A percentile compares a stretch with the other conserved stretches of the same genome.
Conservation (phyloP, 2,888 invertebrate species). For the Ecdyonurus torrentis region DNA sequence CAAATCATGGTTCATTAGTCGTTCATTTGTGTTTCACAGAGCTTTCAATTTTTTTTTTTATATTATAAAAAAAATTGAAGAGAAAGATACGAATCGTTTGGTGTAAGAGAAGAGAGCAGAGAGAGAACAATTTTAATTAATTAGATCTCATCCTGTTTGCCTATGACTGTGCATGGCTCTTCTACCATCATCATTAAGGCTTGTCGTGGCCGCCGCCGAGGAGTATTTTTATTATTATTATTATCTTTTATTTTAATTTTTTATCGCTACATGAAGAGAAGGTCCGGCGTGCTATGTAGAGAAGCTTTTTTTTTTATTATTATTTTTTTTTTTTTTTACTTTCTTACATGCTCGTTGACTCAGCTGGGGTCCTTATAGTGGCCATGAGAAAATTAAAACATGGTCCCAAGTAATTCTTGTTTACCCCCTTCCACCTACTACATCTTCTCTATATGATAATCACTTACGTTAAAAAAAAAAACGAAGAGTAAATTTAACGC, state of each 20-base stretch:
- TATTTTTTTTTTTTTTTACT: too few relatives aligned
- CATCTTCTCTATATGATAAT: too few relatives aligned
- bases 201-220: neutral
- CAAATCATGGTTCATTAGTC: slow-evolving; percentile 2
- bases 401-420: too few relatives aligned
- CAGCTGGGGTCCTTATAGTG: neutral
- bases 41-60: neutral
- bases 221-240: neutral
- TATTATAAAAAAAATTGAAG: neutral
- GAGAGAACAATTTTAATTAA: neutral
- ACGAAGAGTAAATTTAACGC: too few relatives aligned
- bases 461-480: too few relatives aligned
- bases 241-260: neutral
- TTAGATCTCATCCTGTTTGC: neutral
- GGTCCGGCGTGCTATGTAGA: too few relatives aligned
- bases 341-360: neutral
- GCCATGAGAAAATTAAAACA: neutral
- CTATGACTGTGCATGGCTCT: neutral
- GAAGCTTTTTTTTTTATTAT: too few relatives aligned
- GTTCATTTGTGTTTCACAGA: neutral
- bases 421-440: too few relatives aligned
- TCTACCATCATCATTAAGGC: neutral
- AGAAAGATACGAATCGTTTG: neutral
- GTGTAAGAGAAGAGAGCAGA: too few relatives aligned
- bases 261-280: neutral